Evolutionary conservation across 2,113 vertebrate genomes (phyloP).

Genomic region (Vanacampus margaritifer): DNA sequence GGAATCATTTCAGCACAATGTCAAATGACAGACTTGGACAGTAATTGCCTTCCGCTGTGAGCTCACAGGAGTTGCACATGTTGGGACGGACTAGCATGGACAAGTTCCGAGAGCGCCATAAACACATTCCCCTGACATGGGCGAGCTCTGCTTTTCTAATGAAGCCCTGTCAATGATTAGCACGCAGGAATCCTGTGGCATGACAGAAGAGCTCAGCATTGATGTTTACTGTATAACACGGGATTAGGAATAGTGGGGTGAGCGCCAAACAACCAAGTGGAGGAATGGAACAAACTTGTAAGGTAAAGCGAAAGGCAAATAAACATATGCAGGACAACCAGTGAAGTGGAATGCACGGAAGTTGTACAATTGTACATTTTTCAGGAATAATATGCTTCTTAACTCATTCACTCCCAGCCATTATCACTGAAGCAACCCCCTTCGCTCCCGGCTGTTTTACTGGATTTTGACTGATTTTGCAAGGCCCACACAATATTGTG

Average conservation of each 20-base stretch:
- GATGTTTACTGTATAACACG: conserved; percentile 16
- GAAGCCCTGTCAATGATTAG: conserved; percentile 52
- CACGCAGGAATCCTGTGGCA: conserved; percentile 31
- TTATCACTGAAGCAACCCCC: too few species aligned
- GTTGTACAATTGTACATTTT: not conserved
- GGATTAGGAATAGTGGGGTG: conserved; percentile 3
- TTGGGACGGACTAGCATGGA: conserved; percentile 43
- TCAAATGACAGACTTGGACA: conserved; percentile 46
- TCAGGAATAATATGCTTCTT: not conserved
- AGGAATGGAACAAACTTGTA: not conserved
- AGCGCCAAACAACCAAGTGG: not conserved
- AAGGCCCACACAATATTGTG: too few species aligned
- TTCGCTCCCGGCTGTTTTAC: too few species aligned
- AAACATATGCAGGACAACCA: not conserved
- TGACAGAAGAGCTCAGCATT: conserved; percentile 22
- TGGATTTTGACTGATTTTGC: too few species aligned
- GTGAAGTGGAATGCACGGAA: not conserved
- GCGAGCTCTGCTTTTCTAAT: conserved; percentile 31
- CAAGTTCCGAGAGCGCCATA: conserved; percentile 45
- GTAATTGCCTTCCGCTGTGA: conserved; percentile 32
- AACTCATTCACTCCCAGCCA: too few species aligned
- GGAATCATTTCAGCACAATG: conserved; percentile 22
- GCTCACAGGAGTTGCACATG: conserved; percentile 20
- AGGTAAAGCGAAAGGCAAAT: not conserved
- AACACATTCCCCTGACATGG: conserved; percentile 36